A percentile compares a stretch with the other conserved stretches of the same genome.
Evolutionary conservation across 2,888 invertebrate genomes (phyloP).

Genomic region (Caenorhabditis uteleia): DNA sequence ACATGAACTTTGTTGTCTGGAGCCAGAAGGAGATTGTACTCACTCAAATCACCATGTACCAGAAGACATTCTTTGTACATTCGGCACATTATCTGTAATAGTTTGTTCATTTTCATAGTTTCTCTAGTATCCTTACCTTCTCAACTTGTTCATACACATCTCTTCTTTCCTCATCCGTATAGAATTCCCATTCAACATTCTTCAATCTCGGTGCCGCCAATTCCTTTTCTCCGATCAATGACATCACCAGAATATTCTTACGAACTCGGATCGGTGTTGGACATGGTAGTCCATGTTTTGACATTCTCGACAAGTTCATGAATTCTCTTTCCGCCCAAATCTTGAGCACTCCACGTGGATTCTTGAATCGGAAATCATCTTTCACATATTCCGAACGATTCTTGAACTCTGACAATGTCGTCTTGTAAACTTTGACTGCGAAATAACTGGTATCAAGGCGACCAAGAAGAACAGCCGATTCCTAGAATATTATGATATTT

Average conservation of each 20-base stretch:
- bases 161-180: constrained; percentile 42
- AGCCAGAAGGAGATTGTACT: constrained; percentile 76
- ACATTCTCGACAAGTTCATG: constrained; percentile 71
- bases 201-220: constrained; percentile 74
- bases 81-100: constrained; percentile 72
- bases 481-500: too few species aligned
- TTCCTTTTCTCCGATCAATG: constrained; percentile 74
- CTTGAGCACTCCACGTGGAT: constrained; percentile 74
- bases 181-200: constrained; percentile 71
- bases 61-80: constrained; percentile 74
- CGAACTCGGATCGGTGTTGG: constrained; percentile 74
- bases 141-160: constrained; percentile 39
- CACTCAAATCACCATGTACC: constrained; percentile 76
- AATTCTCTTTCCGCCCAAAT: constrained; percentile 77
- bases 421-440: constrained; percentile 73
- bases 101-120: not conserved
- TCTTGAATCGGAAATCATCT: constrained; percentile 76
- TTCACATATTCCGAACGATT: constrained; percentile 74
- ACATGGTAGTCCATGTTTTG: constrained; percentile 71
- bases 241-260: constrained; percentile 76
- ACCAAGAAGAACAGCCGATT: constrained; percentile 64
- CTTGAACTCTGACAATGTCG: constrained; percentile 75
- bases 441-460: constrained; percentile 34
- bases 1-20: constrained; percentile 69
- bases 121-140: constrained; percentile 18